Evolutionary conservation across 2,113 vertebrate species (phyloP).

Genomic region (Ammodytes dubius): DNA sequence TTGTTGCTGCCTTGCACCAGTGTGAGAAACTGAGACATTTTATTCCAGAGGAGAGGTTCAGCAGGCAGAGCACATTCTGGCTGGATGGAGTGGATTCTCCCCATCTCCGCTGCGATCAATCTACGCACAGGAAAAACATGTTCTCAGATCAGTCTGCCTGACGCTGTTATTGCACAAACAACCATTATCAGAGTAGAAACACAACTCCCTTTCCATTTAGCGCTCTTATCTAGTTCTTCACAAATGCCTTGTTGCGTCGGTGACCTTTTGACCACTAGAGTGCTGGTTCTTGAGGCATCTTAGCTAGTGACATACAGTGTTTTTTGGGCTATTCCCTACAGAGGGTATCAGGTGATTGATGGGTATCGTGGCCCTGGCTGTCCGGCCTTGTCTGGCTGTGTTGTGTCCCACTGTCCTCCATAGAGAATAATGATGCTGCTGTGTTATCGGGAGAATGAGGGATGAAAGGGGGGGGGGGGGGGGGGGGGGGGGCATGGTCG

Average conservation of each 20-base stretch:
- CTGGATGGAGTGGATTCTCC: slow-evolving; percentile 82
- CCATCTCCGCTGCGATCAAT: slow-evolving; percentile 83
- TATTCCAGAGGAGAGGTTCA: slow-evolving; percentile 81
- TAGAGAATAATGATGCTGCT: slow-evolving; percentile 45
- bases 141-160: slow-evolving; percentile 54
- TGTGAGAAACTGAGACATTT: slow-evolving; percentile 78
- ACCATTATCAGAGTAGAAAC: slow-evolving; percentile 61
- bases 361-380: slow-evolving; percentile 37
- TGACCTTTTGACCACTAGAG: slow-evolving; percentile 64
- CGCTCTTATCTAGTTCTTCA: slow-evolving; percentile 63
- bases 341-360: slow-evolving; percentile 58
- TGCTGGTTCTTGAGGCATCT: slow-evolving; percentile 44
- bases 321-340: slow-evolving; percentile 36
- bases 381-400: slow-evolving; percentile 31
- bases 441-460: slow-evolving; percentile 52
- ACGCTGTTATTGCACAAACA: slow-evolving; percentile 67
- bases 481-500: slow-evolving; percentile 6
- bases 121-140: slow-evolving; percentile 68
- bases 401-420: slow-evolving; percentile 48
- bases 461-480: slow-evolving; percentile 10
- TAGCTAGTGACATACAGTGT: slow-evolving; percentile 23
- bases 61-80: slow-evolving; percentile 39
- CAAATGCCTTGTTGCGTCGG: slow-evolving; percentile 44
- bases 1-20: slow-evolving; percentile 61
- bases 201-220: slow-evolving; percentile 72